Conservation (phyloP, 23 tunicate genomes). For the Corella eumyota region DNA sequence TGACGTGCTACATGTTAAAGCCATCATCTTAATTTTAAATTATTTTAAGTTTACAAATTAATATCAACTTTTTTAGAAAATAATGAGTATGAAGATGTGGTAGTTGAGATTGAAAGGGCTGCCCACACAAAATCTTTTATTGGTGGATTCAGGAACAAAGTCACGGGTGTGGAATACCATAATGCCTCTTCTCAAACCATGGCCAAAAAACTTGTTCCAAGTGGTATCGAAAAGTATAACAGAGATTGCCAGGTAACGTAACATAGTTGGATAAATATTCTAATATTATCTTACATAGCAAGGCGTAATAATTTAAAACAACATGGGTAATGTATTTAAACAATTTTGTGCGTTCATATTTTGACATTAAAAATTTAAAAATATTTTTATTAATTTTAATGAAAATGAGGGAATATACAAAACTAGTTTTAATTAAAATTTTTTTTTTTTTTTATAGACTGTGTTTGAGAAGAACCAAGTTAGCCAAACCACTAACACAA, state of each 20-base stretch:
- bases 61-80: too few relatives aligned
- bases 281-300: too few relatives aligned
- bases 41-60: too few relatives aligned
- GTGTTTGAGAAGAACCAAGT: constrained; percentile 60
- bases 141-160: constrained; percentile 86
- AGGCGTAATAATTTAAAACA: too few relatives aligned
- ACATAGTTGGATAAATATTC: too few relatives aligned
- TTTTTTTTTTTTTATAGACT: constrained; percentile 66
- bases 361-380: too few relatives aligned
- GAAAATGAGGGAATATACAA: too few relatives aligned
- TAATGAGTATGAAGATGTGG: constrained; percentile 37
- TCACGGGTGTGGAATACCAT: constrained; percentile 62
- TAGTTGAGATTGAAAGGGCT: constrained; percentile 53
- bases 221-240: constrained; percentile 30
- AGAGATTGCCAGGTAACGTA: constrained; percentile 87
- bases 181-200: constrained; percentile 79
- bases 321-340: too few relatives aligned
- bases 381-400: too few relatives aligned
- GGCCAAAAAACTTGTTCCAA: constrained; percentile 17
- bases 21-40: background rate
- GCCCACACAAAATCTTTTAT: constrained; percentile 54
- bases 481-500: constrained; percentile 70
- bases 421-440: too few relatives aligned
- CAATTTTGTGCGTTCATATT: too few relatives aligned
- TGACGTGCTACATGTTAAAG: background rate